phyloP scores from a whole-genome alignment of 1,140 invertebrate species.

The Asobara japonica region DNA sequence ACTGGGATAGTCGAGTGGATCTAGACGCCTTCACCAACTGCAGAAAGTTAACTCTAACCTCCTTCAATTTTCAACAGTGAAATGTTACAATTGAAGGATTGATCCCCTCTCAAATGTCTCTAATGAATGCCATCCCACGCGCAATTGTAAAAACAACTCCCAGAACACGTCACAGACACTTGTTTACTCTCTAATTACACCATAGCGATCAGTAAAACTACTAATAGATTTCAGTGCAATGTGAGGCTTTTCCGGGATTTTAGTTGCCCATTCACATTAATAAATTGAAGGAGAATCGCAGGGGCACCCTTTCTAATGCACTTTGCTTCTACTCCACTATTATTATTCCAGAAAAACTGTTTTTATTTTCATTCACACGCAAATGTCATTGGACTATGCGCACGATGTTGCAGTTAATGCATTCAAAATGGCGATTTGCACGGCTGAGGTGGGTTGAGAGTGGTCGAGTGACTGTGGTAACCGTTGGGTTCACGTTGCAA shows the following conservation, averaged over 20 bases:
- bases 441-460: background rate
- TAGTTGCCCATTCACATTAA: background rate
- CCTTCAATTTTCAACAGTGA: background rate
- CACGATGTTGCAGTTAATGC: slow-evolving; percentile 13
- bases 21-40: background rate
- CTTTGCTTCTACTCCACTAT: background rate
- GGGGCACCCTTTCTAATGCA: background rate
- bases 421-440: slow-evolving; percentile 27
- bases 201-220: background rate
- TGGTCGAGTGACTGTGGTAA: background rate
- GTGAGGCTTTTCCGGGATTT: background rate
- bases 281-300: background rate
- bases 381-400: slow-evolving; percentile 19
- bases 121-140: slow-evolving; percentile 3
- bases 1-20: background rate
- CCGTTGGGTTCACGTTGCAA: background rate
- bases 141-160: background rate
- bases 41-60: background rate
- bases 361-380: slow-evolving; percentile 10
- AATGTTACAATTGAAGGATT: background rate
- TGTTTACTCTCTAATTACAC: slow-evolving; percentile 5
- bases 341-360: slow-evolving; percentile 1
- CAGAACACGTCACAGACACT: background rate
- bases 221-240: background rate
- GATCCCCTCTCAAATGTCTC: background rate